Evolutionary conservation across 1,140 invertebrate species (phyloP), one percentile per base, ranked within the genome.

Genomic region (Drosophila pruinosa): DNA sequence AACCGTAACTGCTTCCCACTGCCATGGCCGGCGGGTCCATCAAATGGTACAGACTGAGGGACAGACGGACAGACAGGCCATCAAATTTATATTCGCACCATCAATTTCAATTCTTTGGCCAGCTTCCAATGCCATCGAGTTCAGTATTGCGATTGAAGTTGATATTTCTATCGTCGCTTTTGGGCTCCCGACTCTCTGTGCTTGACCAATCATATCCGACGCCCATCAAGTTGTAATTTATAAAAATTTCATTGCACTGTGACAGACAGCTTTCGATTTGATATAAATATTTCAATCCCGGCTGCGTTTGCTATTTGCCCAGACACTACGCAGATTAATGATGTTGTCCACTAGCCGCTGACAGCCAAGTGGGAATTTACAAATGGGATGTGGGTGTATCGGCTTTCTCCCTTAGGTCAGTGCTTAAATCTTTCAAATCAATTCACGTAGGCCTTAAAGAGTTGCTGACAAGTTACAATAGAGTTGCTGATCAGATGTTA

Each of bases 221-320:
- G 56, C 31, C 28, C 59, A 74, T 76, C 50, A 52, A 67, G 56
- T 72, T 78, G 75, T 81, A 73, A 86, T 86, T 86, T 86, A 86
- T 86, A 86, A 88, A 86, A 88, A 82, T 86, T 88, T 82, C 74
- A 82, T 88, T 86, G 82, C 71, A 82, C 72, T 86, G 82, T 86
- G 82, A 86, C 82, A 86, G 82, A 88, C 78, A 86, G 82, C 82
- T 86, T 86, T 86, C 78, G 82, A 86, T 86, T 86, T 88, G 82
- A 86, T 86, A 82, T 79, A 88, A 86, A 86, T 88, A 86, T 86
- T 86, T 86, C 82, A 88, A 82, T 85, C 64, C 73, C 69, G 77
- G 28, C 54, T 72, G 47, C 12, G 52, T 53, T 48, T 31, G 28
- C 52, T 38, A n/a, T 50, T 53, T 50, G 61, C 45, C 58, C 67